Conservation (phyloP, 2,797 vertebrate genomes). For the Potorous gilbertii region DNA sequence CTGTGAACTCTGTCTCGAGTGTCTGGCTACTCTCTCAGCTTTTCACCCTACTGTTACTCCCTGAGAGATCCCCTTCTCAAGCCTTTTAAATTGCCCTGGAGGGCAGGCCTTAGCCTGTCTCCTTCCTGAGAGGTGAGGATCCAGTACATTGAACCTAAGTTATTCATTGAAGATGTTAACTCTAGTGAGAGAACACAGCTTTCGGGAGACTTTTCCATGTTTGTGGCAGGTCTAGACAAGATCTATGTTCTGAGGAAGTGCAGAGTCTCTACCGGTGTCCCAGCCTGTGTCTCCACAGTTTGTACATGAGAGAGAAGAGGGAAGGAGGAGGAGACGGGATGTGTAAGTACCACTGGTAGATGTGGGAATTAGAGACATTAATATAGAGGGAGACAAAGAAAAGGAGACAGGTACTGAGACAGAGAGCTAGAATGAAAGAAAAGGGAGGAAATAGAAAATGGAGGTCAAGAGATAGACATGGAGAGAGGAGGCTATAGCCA, state of each 20-base stretch:
- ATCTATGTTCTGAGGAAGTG: not conserved
- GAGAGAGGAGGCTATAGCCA: not conserved
- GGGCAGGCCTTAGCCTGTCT: not conserved
- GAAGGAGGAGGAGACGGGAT: not conserved
- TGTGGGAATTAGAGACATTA: not conserved
- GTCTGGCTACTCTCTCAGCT: not conserved
- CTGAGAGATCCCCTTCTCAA: not conserved
- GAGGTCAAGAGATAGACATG: not conserved
- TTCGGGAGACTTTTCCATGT: not conserved
- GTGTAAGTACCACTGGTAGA: not conserved
- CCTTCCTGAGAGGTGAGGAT: not conserved
- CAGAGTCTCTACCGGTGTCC: not conserved
- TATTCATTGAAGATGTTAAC: not conserved
- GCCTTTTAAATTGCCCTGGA: not conserved
- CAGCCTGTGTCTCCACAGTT: not conserved
- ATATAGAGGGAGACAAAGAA: not conserved
- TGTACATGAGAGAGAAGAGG: not conserved
- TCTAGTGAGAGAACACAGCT: not conserved
- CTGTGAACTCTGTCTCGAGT: not conserved
- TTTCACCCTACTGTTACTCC: not conserved
- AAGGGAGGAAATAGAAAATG: not conserved
- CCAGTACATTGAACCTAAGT: not conserved
- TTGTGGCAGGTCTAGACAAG: not conserved
- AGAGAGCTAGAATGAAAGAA: not conserved
- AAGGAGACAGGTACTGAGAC: not conserved